Evolutionary conservation across 1,140 invertebrate genomes (phyloP), one percentile per base, ranked within the genome.

Genomic region (Philotrypesis tridentata): DNA sequence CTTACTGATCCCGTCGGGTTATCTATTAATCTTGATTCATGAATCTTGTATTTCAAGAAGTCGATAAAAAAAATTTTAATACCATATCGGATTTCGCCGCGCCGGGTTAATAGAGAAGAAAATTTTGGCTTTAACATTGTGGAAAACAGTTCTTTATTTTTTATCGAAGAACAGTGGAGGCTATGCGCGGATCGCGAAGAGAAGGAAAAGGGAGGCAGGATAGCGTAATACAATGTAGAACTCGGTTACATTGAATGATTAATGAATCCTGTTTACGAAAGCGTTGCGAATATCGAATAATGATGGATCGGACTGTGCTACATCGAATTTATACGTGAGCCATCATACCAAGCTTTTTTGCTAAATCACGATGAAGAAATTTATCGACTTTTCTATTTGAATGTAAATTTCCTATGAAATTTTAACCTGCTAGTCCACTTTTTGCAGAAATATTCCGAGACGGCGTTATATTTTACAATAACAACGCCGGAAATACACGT

Each of bases 251-350:
- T n/a, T 60, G 37, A 79, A 71, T 37, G 29, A 79, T 71, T 71
- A 79, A 79, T 79, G 67, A 70, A 33, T 33, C 29, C 6, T 31
- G 25, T 70, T 79, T 79, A 37, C 29, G 9, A 60, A 71, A 79
- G 14, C 27, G 60, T 60, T 60, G 21, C 48, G n/a, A 27, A 60
- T 70, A 70, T 79, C 73, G 23, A 80, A 65, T 65, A 80, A 80
- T 63, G n/a, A 73, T 73, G 23, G 70, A 63, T 73, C 25, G 63
- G 37, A 79, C 14, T 21, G n/a, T 60, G 61, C 61, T 79, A n/a
- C 33, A 55, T 73, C n/a, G 21, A 79, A 55, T 70, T 79, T 25
- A 48, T 75, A 63, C n/a, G 63, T 21, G 14, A 63, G n/a, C 33
- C n/a, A 27, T 77, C 55, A 29, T 67, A 43, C 7, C n/a, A 78